phyloP scores from a whole-genome alignment of 2,113 vertebrate species.

The Bolborhynchus lineola region DNA sequence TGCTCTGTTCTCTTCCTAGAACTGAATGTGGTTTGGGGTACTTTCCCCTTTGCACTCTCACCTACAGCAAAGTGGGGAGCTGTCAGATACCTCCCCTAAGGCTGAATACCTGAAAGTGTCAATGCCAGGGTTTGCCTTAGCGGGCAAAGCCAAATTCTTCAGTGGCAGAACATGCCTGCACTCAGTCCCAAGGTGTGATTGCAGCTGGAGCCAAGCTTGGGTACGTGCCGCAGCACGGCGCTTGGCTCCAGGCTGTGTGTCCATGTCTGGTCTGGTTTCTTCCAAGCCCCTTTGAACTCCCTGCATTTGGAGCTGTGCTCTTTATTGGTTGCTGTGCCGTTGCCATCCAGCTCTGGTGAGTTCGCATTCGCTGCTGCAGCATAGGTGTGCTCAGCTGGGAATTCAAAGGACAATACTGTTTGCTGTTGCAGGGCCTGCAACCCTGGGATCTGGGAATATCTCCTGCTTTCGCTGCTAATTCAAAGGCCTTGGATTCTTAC shows the following conservation, averaged over 20 bases:
- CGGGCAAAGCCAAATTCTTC: background rate
- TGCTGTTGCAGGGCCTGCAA: background rate
- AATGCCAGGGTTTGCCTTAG: background rate
- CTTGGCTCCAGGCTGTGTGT: background rate
- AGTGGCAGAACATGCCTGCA: background rate
- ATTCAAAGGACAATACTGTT: accelerated
- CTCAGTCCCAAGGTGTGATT: background rate
- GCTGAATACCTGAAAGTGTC: background rate
- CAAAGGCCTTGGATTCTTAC: background rate
- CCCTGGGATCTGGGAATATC: accelerated
- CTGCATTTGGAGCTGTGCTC: background rate
- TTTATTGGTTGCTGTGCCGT: background rate
- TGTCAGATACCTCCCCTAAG: background rate
- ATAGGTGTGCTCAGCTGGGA: accelerated
- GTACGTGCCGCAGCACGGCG: background rate
- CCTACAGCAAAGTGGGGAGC: background rate
- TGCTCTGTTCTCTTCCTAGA: background rate
- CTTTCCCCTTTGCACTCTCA: background rate
- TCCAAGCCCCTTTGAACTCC: background rate
- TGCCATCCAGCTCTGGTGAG: background rate
- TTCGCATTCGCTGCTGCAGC: accelerated
- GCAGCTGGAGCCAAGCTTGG: background rate
- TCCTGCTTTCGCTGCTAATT: background rate
- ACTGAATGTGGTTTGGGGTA: background rate
- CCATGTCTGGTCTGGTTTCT: background rate